phyloP scores from a whole-genome alignment of 2,113 vertebrate genomes.

The Plectropomus leopardus region DNA sequence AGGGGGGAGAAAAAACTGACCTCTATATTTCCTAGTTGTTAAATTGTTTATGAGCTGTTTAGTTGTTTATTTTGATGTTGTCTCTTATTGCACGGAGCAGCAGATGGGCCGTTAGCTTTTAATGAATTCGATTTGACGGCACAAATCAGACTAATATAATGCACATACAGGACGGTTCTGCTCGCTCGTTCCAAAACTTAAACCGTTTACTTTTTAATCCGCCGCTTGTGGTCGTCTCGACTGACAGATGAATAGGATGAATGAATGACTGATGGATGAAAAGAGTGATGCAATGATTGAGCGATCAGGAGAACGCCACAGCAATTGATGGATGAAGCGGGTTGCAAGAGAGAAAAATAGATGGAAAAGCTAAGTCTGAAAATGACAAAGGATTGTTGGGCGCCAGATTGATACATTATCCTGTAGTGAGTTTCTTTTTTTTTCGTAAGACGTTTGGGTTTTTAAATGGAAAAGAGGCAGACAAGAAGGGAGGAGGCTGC shows the following conservation, averaged over 20 bases:
- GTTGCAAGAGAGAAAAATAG: slow-evolving; percentile 37
- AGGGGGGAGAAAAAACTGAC: slow-evolving; percentile 18
- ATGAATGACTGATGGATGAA: slow-evolving; percentile 63
- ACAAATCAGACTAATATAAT: slow-evolving; percentile 15
- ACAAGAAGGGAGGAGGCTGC: slow-evolving; percentile 65
- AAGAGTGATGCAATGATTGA: slow-evolving; percentile 64
- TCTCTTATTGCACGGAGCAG: slow-evolving; percentile 1
- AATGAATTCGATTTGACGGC: slow-evolving; percentile 32
- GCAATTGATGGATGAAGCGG: slow-evolving; percentile 60
- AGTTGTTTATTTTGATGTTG: slow-evolving; percentile 35
- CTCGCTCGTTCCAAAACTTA: background rate
- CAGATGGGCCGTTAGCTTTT: slow-evolving; percentile 50
- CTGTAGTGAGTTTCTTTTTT: background rate
- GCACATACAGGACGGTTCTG: slow-evolving; percentile 4
- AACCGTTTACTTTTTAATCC: slow-evolving; percentile 28
- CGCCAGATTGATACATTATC: slow-evolving; percentile 68
- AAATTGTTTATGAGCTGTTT: slow-evolving; percentile 35
- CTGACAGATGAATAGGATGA: slow-evolving; percentile 41
- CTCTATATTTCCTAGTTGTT: slow-evolving; percentile 39
- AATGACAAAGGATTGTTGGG: slow-evolving; percentile 65
- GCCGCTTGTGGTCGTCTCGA: slow-evolving; percentile 7
- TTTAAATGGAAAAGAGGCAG: slow-evolving; percentile 57
- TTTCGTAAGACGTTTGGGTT: slow-evolving; percentile 19
- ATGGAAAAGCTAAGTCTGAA: slow-evolving; percentile 56
- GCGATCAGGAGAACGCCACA: slow-evolving; percentile 50